phyloP scores from a whole-genome alignment of 2,888 invertebrate species.

The Leptinotarsa peninsularis region DNA sequence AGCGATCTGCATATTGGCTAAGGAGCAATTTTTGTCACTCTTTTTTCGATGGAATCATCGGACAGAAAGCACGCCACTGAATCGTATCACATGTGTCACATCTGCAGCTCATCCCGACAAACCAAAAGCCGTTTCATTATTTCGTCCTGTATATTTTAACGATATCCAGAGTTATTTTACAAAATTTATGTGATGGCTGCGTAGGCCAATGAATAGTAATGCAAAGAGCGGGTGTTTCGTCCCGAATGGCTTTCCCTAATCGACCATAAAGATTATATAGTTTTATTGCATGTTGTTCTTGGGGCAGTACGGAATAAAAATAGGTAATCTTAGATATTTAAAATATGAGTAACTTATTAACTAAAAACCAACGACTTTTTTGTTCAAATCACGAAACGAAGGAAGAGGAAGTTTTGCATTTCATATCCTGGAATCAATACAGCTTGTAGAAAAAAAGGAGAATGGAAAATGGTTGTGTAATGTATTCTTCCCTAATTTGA shows the following conservation, averaged over 20 bases:
- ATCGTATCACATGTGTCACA: neutral
- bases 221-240: conserved; percentile 25
- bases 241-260: conserved; percentile 18
- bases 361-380: neutral
- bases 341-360: neutral
- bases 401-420: neutral
- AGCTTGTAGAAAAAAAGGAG: too few relatives aligned
- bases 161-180: conserved; percentile 34
- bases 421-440: neutral
- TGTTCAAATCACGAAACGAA: neutral
- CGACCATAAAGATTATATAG: conserved; percentile 34
- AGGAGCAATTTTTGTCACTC: too few relatives aligned
- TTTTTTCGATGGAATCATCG: too few relatives aligned
- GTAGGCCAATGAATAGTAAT: conserved; percentile 41
- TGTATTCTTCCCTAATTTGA: too few relatives aligned
- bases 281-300: conserved; percentile 31
- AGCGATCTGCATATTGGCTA: too few relatives aligned
- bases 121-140: conserved; percentile 27
- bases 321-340: conserved; percentile 20
- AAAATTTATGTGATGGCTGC: conserved; percentile 36
- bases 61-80: neutral
- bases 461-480: too few relatives aligned
- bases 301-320: conserved; percentile 12
- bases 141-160: conserved; percentile 40
- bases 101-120: conserved; percentile 23